Percentiles rank a stretch among this genome's conserved stretches.
phyloP scores from a whole-genome alignment of 37 sponge, comb jelly and placozoan species.

The Dysidea cf. avara region DNA sequence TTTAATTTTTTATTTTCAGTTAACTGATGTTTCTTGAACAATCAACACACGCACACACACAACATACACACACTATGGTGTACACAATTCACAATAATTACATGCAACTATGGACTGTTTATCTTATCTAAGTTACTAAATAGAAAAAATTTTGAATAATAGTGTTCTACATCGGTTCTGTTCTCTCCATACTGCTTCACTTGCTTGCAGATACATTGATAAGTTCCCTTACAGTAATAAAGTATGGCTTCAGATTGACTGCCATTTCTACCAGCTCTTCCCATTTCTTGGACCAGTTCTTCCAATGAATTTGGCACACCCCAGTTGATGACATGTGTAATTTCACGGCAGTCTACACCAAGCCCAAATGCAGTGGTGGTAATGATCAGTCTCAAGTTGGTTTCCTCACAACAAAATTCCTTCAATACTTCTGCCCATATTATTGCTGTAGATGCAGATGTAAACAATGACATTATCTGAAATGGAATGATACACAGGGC shows the following conservation, averaged over 20 bases:
- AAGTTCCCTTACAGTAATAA: too few relatives aligned
- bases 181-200: too few relatives aligned
- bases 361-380: slow-evolving; percentile 55
- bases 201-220: too few relatives aligned
- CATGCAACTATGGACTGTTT: too few relatives aligned
- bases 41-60: too few relatives aligned
- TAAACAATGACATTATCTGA: slow-evolving; percentile 39
- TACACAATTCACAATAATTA: too few relatives aligned
- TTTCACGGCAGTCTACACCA: slow-evolving; percentile 45
- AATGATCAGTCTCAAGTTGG: slow-evolving; percentile 24
- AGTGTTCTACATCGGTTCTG: too few relatives aligned
- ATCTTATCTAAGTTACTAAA: too few relatives aligned
- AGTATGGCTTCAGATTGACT: slow-evolving; percentile 19
- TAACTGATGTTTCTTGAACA: too few relatives aligned
- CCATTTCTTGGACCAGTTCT: slow-evolving; percentile 54
- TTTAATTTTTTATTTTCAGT: too few relatives aligned
- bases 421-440: slow-evolving; percentile 25
- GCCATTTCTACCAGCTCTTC: slow-evolving; percentile 51
- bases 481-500: not conserved
- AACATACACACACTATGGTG: too few relatives aligned
- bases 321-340: slow-evolving; percentile 30
- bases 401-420: slow-evolving; percentile 1
- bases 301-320: slow-evolving; percentile 35
- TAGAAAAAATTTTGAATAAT: too few relatives aligned
- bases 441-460: not conserved